Evolutionary conservation across 2,888 invertebrate species (phyloP).

Genomic region (Cartodere bifasciata): DNA sequence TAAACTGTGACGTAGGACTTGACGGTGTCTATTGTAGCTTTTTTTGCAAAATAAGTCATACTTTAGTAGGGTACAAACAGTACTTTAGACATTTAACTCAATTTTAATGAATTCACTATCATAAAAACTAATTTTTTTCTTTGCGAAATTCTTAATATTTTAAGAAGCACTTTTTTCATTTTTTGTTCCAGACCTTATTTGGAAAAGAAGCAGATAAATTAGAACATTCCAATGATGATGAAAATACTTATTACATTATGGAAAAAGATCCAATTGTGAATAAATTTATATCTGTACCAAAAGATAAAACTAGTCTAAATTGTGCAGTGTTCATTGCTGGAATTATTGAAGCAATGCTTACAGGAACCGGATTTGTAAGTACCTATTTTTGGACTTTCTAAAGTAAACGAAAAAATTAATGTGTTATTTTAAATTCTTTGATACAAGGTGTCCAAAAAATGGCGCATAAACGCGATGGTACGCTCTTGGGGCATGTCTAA

Average conservation of each 20-base stretch:
- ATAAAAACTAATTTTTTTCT: neutral
- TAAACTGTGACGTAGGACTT: too few species aligned
- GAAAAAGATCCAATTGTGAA: slow-evolving; percentile 96
- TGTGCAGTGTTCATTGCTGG: slow-evolving; percentile 98
- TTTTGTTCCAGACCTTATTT: slow-evolving; percentile 64
- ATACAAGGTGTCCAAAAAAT: too few species aligned
- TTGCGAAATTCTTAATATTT: neutral
- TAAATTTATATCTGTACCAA: slow-evolving; percentile 92
- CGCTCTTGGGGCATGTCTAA: too few species aligned
- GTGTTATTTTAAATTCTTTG: too few species aligned
- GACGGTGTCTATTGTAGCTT: too few species aligned
- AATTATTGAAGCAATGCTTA: slow-evolving; percentile 91
- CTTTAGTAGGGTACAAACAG: too few species aligned
- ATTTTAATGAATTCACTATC: neutral
- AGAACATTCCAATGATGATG: slow-evolving; percentile 97
- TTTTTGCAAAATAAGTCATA: too few species aligned
- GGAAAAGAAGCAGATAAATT: slow-evolving; percentile 97
- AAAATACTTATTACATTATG: slow-evolving; percentile 94
- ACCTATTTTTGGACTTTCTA: too few species aligned
- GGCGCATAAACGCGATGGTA: too few species aligned
- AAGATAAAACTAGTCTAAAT: slow-evolving; percentile 93
- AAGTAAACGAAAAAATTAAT: too few species aligned
- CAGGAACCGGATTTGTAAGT: slow-evolving; percentile 93
- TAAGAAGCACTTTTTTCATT: slow-evolving; percentile 9
- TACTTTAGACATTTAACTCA: too few species aligned